phyloP scores from a whole-genome alignment of 2,113 vertebrate species.

The Psilopsiagon aurifrons region DNA sequence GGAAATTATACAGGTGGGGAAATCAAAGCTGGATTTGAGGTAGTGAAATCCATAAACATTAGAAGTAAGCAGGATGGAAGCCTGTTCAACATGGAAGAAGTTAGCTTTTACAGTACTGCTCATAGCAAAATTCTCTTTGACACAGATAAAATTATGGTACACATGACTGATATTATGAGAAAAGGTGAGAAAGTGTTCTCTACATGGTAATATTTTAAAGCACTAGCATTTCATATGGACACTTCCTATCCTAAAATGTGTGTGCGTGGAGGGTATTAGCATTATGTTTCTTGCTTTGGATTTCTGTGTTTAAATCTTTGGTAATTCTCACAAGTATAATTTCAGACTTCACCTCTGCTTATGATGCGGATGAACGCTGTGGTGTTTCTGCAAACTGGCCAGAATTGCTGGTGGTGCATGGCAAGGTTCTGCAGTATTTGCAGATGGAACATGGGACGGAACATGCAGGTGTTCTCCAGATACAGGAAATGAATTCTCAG shows the following conservation, averaged over 20 bases:
- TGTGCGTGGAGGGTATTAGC: not conserved
- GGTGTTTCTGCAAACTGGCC: not conserved
- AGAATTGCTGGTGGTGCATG: slow-evolving; percentile 19
- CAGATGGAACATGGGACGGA: not conserved
- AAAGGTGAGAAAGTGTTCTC: not conserved
- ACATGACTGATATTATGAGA: not conserved
- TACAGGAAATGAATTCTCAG: not conserved
- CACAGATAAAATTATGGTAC: not conserved
- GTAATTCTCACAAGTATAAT: slow-evolving; percentile 58
- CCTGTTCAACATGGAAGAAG: slow-evolving; percentile 33
- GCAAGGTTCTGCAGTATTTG: not conserved
- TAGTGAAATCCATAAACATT: slow-evolving; percentile 26
- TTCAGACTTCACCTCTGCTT: slow-evolving; percentile 68
- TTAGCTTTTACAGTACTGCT: slow-evolving; percentile 63
- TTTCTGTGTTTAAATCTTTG: slow-evolving; percentile 39
- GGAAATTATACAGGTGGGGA: slow-evolving; percentile 3
- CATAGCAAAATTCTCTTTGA: not conserved
- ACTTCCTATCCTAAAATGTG: not conserved
- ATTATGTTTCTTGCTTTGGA: not conserved
- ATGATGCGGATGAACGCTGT: slow-evolving; percentile 41
- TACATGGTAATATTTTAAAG: not conserved
- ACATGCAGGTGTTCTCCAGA: not conserved
- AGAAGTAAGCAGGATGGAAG: slow-evolving; percentile 26
- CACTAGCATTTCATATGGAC: not conserved
- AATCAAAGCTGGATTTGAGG: slow-evolving; percentile 54